Base-by-base conservation (phyloP, 2,113 vertebrate species). In the Macaca nemestrina region DNA sequence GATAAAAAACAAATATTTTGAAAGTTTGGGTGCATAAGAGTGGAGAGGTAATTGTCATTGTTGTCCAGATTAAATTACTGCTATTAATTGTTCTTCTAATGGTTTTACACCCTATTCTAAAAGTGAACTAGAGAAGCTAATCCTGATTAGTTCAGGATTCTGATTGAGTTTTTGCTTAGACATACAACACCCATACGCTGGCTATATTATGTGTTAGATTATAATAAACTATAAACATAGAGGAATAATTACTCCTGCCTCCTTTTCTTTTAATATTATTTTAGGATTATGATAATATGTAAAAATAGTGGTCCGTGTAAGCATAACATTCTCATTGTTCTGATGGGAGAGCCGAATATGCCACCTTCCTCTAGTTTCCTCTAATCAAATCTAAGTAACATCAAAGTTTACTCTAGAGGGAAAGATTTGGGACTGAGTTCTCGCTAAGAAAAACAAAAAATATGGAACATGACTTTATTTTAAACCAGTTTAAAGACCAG, bases 231-330 rank as follows among this genome's bases (percentile, higher is more conserved):
- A 9, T 86, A 85, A 86, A 20, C 8, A 61, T 50, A 73, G 78
- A 68, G 25, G 50, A 17, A n/a, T 70, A 38, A 68, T 72, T 50
- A 50, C 18, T 76, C 2, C 18, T 80, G 10, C 52, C 50, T 14
- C 18, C 61, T 83, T 93, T n/a, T 20, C n/a, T 22, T 81, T 92
- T 89, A 82, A 48, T 70, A 40, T n/a, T 88, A n/a, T 75, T 59
- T 82, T 64, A 50, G 48, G 45, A 82, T 87, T 95, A 38, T 87
- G 86, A 72, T 76, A 43, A 72, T 94, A 89, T 40, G 32, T 88
- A 85, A 87, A 67, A 73, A 27, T 25, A 80, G 22, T 55, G 43
- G 4, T 67, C 23, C 76, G 0, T 61, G 55, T 38, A 64, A 81
- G 6, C 25, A 50, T 48, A 64, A 27, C 27, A 18, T 43, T 35